These are phyloP conservation scores for Celastrina argiolus DNA, from an alignment of 2,888 invertebrate species.

Conservation along the genomic window DNA sequence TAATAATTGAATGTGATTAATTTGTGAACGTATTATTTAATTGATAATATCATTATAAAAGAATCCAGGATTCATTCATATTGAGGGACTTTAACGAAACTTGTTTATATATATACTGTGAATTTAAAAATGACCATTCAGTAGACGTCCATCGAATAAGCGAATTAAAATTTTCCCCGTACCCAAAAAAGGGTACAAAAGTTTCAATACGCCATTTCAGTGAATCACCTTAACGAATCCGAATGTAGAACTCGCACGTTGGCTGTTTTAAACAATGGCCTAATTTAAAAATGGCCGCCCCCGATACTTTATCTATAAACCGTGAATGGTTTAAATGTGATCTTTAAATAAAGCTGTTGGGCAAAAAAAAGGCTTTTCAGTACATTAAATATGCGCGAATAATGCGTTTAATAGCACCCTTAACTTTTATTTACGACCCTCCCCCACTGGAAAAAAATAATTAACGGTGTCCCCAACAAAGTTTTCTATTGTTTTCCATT, in stretches of 20 bases:
- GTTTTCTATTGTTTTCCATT: slow-evolving; percentile 60
- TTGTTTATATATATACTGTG: not conserved
- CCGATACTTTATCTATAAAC: slow-evolving; percentile 47
- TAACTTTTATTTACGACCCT: slow-evolving; percentile 71
- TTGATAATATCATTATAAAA: no score
- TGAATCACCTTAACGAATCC: slow-evolving; percentile 20
- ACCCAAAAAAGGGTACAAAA: slow-evolving; percentile 11
- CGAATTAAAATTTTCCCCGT: not conserved
- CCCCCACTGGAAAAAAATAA: slow-evolving; percentile 64
- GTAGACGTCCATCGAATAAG: not conserved
- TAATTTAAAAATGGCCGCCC: slow-evolving; percentile 29
- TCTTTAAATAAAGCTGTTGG: slow-evolving; percentile 68
- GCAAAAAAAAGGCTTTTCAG: slow-evolving; percentile 68
- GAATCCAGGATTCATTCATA: no score
- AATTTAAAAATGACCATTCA: not conserved
- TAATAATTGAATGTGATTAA: no score
- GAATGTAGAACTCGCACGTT: slow-evolving; percentile 14
- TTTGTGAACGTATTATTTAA: no score
- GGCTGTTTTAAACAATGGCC: slow-evolving; percentile 20
- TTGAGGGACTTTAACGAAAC: no score
- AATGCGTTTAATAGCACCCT: slow-evolving; percentile 76
- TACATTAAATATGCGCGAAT: slow-evolving; percentile 75
- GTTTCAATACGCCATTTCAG: slow-evolving; percentile 20
- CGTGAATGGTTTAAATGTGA: slow-evolving; percentile 59
- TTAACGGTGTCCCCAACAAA: slow-evolving; percentile 62